Evolutionary conservation across 2,888 invertebrate species (phyloP).

Genomic region (Molanna angustata): DNA sequence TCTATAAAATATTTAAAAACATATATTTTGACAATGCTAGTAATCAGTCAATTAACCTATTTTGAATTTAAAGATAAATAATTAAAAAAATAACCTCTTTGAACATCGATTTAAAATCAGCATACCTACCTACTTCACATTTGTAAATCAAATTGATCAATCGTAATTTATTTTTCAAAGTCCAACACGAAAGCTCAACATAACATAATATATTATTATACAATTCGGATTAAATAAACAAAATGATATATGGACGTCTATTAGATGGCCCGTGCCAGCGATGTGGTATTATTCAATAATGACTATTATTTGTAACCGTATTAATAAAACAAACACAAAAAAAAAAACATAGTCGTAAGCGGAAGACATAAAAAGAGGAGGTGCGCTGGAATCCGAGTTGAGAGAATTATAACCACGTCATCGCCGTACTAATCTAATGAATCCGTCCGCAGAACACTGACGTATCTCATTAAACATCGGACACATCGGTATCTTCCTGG

Average conservation of each 20-base stretch:
- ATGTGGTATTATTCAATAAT: constrained; percentile 16
- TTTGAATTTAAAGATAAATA: too few species aligned
- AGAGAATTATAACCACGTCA: constrained; percentile 5
- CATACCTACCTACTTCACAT: too few species aligned
- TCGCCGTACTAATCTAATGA: constrained; percentile 21
- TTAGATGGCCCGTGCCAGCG: constrained; percentile 15
- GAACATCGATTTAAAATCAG: too few species aligned
- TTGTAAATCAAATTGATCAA: too few species aligned
- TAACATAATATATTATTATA: too few species aligned
- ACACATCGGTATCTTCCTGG: constrained; percentile 15
- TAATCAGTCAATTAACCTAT: too few species aligned
- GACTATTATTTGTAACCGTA: constrained; percentile 8
- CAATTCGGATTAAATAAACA: neutral
- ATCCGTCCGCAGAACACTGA: constrained; percentile 22
- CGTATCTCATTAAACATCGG: constrained; percentile 20
- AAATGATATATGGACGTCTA: neutral
- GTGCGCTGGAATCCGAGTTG: neutral
- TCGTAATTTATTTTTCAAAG: too few species aligned
- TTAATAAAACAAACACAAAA: constrained; percentile 7
- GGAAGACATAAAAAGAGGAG: constrained; percentile 15
- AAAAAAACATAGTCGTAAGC: too few species aligned
- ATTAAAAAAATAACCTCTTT: too few species aligned
- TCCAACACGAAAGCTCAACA: too few species aligned
- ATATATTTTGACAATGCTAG: too few species aligned
- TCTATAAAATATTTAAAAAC: too few species aligned